Conservation (phyloP, 2,113 vertebrate species). For the Onychostruthus taczanowskii region DNA sequence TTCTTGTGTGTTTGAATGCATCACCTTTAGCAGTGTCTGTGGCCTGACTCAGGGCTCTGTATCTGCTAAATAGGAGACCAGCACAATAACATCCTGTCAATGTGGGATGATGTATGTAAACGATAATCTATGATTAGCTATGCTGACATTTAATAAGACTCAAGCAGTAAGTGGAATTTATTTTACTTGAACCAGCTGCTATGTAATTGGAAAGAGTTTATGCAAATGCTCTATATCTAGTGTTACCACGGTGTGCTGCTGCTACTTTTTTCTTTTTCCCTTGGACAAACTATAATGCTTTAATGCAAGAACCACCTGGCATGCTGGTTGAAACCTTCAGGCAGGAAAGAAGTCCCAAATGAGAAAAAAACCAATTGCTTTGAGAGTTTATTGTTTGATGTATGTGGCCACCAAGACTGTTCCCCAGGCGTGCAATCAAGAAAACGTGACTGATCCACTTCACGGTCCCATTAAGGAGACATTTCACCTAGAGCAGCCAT, state of each 20-base stretch:
- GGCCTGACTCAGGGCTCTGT: not conserved
- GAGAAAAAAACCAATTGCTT: conserved; percentile 20
- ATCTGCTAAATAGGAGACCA: not conserved
- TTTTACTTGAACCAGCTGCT: conserved; percentile 62
- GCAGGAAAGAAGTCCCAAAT: not conserved
- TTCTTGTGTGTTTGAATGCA: not conserved
- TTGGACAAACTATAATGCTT: conserved; percentile 62
- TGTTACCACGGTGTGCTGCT: conserved; percentile 54
- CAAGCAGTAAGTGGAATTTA: conserved; percentile 63
- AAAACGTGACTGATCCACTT: conserved; percentile 63
- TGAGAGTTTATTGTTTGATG: conserved; percentile 40
- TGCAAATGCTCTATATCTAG: conserved; percentile 63
- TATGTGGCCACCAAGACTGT: conserved; percentile 13
- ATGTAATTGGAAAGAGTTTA: conserved; percentile 60
- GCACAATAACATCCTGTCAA: not conserved
- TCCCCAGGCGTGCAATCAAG: conserved; percentile 67
- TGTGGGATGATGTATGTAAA: conserved; percentile 2
- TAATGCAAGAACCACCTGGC: conserved; percentile 39
- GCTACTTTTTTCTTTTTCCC: conserved; percentile 32
- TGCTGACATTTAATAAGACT: conserved; percentile 46
- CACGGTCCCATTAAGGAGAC: conserved; percentile 68
- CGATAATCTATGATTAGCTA: conserved; percentile 7
- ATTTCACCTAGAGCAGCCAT: conserved; percentile 58
- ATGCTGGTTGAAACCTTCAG: conserved; percentile 34
- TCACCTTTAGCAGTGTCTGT: not conserved